Evolutionary conservation across 2,797 vertebrate genomes (phyloP).

Genomic region (Sebastes oblongus): DNA sequence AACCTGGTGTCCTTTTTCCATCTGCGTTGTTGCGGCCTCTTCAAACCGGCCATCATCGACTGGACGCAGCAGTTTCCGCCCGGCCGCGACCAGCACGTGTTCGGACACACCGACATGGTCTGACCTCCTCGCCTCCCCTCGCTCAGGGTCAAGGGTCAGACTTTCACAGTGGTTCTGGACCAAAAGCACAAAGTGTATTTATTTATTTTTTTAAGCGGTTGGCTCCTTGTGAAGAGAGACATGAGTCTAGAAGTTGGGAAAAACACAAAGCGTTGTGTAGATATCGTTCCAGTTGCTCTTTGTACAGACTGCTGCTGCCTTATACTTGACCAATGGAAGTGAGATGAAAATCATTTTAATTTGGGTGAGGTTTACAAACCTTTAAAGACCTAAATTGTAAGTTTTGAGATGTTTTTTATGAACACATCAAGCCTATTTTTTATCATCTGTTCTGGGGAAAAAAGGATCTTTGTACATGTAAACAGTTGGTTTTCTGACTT

Average conservation of each 20-base stretch:
- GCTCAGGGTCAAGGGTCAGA: conserved; percentile 49
- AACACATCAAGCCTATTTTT: conserved; percentile 63
- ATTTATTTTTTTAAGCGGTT: conserved; percentile 64
- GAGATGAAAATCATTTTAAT: conserved; percentile 28
- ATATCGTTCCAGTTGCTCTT: conserved; percentile 42
- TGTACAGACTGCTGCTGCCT: conserved; percentile 74
- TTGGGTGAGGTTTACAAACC: conserved; percentile 7
- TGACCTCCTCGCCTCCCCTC: conserved; percentile 49
- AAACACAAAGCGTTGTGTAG: conserved; percentile 33
- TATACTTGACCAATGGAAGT: conserved; percentile 62
- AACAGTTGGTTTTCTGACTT: conserved; percentile 67
- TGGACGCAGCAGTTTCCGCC: conserved; percentile 91
- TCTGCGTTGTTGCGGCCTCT: conserved; percentile 90
- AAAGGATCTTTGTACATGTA: conserved; percentile 60
- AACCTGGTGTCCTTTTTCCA: conserved; percentile 95
- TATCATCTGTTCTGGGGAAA: conserved; percentile 42
- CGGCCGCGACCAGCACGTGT: conserved; percentile 76
- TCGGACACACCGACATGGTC: conserved; percentile 84
- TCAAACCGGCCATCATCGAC: conserved; percentile 86
- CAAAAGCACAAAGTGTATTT: conserved; percentile 72
- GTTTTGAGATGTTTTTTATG: conserved; percentile 65
- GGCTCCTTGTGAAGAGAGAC: conserved; percentile 29
- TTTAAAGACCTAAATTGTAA: conserved; percentile 48
- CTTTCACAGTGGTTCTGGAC: conserved; percentile 55
- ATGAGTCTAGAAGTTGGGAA: conserved; percentile 2